These are phyloP conservation scores for Caradrina kadenii DNA, from an alignment of 2,888 invertebrate genomes.

Conservation along the genomic window DNA sequence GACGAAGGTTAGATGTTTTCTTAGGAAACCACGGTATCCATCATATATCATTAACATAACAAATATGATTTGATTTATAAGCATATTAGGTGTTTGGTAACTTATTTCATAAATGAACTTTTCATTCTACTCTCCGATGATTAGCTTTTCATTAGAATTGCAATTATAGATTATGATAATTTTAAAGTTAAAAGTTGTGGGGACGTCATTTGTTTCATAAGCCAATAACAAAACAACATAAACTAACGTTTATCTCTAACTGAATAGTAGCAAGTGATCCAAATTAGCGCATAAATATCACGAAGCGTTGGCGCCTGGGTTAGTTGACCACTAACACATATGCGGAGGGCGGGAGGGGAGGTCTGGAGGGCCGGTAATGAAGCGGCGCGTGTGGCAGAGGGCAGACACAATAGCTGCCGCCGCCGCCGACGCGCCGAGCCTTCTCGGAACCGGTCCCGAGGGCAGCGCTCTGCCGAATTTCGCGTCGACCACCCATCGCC, in stretches of 20 bases:
- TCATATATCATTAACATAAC: conserved; percentile 59
- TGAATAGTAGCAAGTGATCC: conserved; percentile 56
- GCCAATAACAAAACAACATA: not conserved
- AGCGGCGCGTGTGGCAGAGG: conserved; percentile 83
- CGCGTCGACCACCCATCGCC: conserved; percentile 88
- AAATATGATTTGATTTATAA: conserved; percentile 52
- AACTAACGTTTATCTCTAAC: conserved; percentile 36
- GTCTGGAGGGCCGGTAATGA: conserved; percentile 77
- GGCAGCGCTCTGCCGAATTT: conserved; percentile 88
- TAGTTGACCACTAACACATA: conserved; percentile 64
- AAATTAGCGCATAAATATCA: conserved; percentile 63
- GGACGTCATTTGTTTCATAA: conserved; percentile 1
- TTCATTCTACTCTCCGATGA: conserved; percentile 2
- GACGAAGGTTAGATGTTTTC: conserved; percentile 83
- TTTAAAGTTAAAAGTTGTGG: conserved; percentile 19
- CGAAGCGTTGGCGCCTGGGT: conserved; percentile 73
- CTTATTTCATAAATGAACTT: conserved; percentile 2
- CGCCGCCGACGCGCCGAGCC: conserved; percentile 79
- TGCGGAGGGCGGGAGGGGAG: conserved; percentile 60
- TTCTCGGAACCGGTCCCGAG: conserved; percentile 87
- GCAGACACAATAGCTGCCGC: conserved; percentile 88
- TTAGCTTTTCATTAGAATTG: not conserved
- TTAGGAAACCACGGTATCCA: conserved; percentile 68
- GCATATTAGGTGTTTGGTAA: not conserved
- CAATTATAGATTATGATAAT: not conserved